Percentiles rank a stretch among this genome's conserved stretches.
Conservation (phyloP, 2,797 vertebrate species). For the Malurus leucopterus region DNA sequence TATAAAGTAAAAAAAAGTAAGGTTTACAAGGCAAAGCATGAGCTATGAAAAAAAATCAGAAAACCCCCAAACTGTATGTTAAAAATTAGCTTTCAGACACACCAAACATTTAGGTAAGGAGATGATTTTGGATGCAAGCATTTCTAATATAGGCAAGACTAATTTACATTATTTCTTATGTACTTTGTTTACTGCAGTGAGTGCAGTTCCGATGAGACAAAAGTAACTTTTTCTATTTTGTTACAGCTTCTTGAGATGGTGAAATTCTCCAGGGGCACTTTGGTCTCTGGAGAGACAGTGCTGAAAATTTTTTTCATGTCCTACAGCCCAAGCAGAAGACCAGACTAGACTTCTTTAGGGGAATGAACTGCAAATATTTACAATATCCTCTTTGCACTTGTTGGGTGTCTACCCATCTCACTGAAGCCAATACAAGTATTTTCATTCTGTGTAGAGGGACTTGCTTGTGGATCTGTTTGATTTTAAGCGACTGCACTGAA, state of each 20-base stretch:
- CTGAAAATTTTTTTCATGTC: background rate
- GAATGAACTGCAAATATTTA: background rate
- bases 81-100: background rate
- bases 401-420: background rate
- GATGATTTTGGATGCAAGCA: background rate
- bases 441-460: background rate
- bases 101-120: background rate
- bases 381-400: background rate
- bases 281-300: background rate
- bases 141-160: background rate
- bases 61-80: background rate
- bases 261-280: background rate
- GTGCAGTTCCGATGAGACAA: background rate
- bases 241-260: background rate
- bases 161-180: background rate
- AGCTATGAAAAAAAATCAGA: background rate
- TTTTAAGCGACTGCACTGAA: background rate
- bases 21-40: background rate
- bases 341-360: background rate
- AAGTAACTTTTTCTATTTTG: background rate
- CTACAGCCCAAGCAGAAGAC: background rate
- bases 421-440: background rate
- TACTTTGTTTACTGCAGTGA: background rate
- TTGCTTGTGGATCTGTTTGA: background rate
- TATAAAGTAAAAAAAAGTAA: background rate